A percentile compares a stretch with the other conserved stretches of the same genome.
Conservation (phyloP, 2,797 vertebrate genomes). For the Tragopan temminckii region DNA sequence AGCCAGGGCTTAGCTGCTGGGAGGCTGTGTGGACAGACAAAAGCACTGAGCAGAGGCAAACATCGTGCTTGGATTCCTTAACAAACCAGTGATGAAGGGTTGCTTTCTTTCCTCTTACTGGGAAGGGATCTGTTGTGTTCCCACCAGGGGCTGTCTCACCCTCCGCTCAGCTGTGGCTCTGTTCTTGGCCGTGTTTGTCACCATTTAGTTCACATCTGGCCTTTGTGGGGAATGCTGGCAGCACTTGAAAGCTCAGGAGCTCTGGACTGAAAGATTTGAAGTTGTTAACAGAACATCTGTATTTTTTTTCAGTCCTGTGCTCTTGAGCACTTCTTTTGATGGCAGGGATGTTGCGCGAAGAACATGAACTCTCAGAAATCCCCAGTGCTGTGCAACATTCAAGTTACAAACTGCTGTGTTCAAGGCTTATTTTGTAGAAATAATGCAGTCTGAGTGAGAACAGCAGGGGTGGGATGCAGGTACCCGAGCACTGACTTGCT, state of each 20-base stretch:
- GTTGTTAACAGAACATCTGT: background rate
- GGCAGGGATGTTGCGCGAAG: background rate
- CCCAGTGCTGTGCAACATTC: background rate
- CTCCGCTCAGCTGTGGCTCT: background rate
- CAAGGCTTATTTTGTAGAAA: background rate
- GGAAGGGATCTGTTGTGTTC: background rate
- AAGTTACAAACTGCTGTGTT: background rate
- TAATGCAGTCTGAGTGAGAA: background rate
- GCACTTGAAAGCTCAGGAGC: background rate
- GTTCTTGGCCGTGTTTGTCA: background rate
- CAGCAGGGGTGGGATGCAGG: background rate
- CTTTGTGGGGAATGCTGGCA: background rate
- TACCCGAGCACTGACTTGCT: background rate
- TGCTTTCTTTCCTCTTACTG: background rate
- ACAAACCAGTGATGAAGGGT: background rate
- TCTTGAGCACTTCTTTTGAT: background rate
- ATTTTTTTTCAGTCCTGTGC: background rate
- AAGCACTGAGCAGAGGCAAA: background rate
- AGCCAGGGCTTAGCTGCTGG: background rate
- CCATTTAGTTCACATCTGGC: background rate
- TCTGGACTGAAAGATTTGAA: background rate
- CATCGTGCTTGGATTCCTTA: background rate
- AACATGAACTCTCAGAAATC: background rate
- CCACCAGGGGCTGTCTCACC: background rate
- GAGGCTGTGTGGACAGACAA: background rate